Evolutionary conservation across 2,797 vertebrate species (phyloP).

Genomic region (Xiphophorus birchmanni): DNA sequence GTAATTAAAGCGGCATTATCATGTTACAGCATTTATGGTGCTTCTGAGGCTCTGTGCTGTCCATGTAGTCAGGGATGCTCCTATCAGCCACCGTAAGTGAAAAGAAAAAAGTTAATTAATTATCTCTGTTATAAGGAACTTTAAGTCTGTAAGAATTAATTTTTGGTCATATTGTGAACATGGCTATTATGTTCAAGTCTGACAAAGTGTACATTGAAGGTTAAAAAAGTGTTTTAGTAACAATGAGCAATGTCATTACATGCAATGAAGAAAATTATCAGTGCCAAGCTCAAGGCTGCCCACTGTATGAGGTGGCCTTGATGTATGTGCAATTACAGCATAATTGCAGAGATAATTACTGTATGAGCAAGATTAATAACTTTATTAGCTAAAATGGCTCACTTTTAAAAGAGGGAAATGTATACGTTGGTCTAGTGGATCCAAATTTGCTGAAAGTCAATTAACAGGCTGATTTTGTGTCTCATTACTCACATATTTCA

Average conservation of each 20-base stretch:
- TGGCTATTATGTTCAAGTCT: not conserved
- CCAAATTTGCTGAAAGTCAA: constrained; percentile 84
- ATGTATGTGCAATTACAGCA: constrained; percentile 85
- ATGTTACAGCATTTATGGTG: constrained; percentile 81
- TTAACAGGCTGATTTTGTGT: constrained; percentile 83
- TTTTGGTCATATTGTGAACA: not conserved
- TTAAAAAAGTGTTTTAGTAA: constrained; percentile 17
- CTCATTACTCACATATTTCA: constrained; percentile 85
- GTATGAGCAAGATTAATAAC: constrained; percentile 85
- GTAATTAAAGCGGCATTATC: constrained; percentile 86
- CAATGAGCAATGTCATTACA: constrained; percentile 49
- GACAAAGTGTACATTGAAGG: not conserved
- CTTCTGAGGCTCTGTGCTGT: constrained; percentile 59
- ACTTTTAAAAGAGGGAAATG: constrained; percentile 79
- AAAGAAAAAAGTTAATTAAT: constrained; percentile 2
- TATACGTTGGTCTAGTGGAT: constrained; percentile 78
- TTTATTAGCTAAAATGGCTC: constrained; percentile 84
- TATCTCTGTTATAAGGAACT: constrained; percentile 8
- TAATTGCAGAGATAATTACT: constrained; percentile 87
- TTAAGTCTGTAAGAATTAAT: constrained; percentile 11
- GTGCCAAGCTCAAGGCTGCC: constrained; percentile 48
- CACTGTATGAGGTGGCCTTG: constrained; percentile 76
- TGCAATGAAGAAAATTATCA: constrained; percentile 49
- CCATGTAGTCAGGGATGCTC: constrained; percentile 36
- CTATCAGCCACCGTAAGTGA: not conserved